These are phyloP conservation scores for Melanotaenia maccullochi DNA, from an alignment of 2,797 vertebrate genomes.

Conservation along the genomic window DNA sequence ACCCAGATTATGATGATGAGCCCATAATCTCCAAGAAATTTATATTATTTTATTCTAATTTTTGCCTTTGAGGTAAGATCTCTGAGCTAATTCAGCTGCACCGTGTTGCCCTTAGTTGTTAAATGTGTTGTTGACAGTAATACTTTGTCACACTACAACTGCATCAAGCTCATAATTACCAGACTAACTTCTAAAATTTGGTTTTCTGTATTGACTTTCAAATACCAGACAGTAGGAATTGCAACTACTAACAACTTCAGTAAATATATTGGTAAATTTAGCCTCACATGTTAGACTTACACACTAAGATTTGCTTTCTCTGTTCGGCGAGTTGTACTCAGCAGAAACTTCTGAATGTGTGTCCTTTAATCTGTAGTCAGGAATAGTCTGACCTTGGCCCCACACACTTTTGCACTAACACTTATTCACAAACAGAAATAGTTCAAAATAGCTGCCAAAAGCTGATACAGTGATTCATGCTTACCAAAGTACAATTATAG, in stretches of 20 bases:
- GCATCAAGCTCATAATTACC: no score
- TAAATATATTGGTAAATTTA: neutral
- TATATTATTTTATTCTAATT: neutral
- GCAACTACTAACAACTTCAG: no score
- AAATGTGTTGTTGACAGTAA: neutral
- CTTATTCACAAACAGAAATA: constrained; percentile 4
- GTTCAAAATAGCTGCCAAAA: constrained; percentile 23
- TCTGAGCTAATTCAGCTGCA: neutral
- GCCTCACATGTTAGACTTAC: neutral
- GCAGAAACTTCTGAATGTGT: neutral
- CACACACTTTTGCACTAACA: constrained; percentile 6
- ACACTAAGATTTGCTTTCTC: neutral
- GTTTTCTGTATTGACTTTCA: no score
- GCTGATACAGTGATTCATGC: neutral
- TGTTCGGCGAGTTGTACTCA: neutral
- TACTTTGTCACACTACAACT: no score
- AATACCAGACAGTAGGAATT: neutral
- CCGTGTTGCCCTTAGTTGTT: neutral
- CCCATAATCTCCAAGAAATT: no score
- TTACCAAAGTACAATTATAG: neutral
- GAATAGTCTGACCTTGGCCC: constrained; percentile 15
- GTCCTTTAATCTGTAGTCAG: constrained; percentile 6
- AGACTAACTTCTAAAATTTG: no score
- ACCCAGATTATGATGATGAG: neutral
- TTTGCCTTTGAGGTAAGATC: neutral